Base-by-base conservation (phyloP, 2,797 vertebrate genomes). In the Mionectes olivaceus region DNA sequence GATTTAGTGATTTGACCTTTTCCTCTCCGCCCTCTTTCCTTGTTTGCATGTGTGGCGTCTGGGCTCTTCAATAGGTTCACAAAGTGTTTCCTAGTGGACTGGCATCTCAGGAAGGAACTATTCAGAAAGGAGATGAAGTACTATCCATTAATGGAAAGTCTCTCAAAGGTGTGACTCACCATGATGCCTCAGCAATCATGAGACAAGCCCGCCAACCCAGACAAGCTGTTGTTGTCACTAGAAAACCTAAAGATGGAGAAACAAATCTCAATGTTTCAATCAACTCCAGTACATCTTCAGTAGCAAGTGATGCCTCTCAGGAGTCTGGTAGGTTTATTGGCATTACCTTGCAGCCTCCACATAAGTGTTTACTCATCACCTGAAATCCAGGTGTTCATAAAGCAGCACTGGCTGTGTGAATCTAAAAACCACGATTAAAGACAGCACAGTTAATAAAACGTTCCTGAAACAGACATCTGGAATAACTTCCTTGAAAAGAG, bases 81-180 rank as follows among this genome's bases (percentile, higher is more conserved):
- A 98, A 95, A 56, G 99, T 99, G 75, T 99, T 99, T 94, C 98
- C 98, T 33, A 98, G 96, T 0, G 99, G 99, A 27, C 96, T 99
- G 93, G 99, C 99, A 4, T 98, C 98, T 82, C 98, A 99, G 96
- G 99, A 99, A 95, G 99, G 99, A n/a, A 99, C 99, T 25, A 99
- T 99, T 63, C 98, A 99, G 96, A 99, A 98, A 97, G 99, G 99
- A 67, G 98, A 99, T 3, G 98, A 99, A 96, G 98, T 99, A 7
- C 92, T 99, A 76, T 99, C 99, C 21, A 98, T 99, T 89, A 99
- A 99, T 2, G 99, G 99, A 24, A 99, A 99, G 88, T 99, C 98
- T 2, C 98, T 99, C 47, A 98, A 98, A 71, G 98, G 98, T 1
- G 95, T 98, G 5, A 98, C 98, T 1, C 99, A 99, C 88, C 95